Percentiles rank a stretch among this genome's conserved stretches.
Conservation (phyloP, 2,797 vertebrate species). For the Sebastes kiyomatsui region DNA sequence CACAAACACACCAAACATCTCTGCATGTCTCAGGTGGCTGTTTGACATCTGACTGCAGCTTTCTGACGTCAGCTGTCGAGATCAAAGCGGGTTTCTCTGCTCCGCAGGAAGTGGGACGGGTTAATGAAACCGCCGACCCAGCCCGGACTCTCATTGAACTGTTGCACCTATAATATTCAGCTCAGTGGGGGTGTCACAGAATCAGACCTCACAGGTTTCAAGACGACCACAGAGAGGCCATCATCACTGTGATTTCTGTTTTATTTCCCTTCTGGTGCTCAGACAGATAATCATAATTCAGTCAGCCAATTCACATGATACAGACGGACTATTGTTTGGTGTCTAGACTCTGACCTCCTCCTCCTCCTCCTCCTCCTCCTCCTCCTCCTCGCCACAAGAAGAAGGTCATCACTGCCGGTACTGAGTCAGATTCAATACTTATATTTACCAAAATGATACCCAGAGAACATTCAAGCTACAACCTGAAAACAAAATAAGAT, state of each 20-base stretch:
- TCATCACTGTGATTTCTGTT: background rate
- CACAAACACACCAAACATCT: background rate
- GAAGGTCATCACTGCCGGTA: background rate
- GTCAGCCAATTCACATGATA: background rate
- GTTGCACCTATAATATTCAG: constrained; percentile 19
- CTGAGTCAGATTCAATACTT: background rate
- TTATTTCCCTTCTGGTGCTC: background rate
- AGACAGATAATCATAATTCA: background rate
- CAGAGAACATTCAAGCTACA: background rate
- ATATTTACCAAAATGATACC: background rate
- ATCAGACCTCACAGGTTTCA: background rate
- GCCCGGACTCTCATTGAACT: constrained; percentile 10
- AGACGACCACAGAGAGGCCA: background rate
- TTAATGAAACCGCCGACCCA: constrained; percentile 60
- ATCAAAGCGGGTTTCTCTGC: constrained; percentile 13
- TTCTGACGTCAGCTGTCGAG: constrained; percentile 40
- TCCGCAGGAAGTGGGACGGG: constrained; percentile 23
- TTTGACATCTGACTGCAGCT: background rate
- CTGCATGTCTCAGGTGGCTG: constrained; percentile 8
- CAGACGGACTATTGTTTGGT: background rate
- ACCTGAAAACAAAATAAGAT: background rate
- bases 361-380: background rate
- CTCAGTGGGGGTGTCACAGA: background rate
- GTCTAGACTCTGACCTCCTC: background rate
- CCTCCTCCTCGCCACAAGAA: background rate